Evolutionary conservation across 2,113 vertebrate genomes (phyloP).

Genomic region (Leiothrix lutea): DNA sequence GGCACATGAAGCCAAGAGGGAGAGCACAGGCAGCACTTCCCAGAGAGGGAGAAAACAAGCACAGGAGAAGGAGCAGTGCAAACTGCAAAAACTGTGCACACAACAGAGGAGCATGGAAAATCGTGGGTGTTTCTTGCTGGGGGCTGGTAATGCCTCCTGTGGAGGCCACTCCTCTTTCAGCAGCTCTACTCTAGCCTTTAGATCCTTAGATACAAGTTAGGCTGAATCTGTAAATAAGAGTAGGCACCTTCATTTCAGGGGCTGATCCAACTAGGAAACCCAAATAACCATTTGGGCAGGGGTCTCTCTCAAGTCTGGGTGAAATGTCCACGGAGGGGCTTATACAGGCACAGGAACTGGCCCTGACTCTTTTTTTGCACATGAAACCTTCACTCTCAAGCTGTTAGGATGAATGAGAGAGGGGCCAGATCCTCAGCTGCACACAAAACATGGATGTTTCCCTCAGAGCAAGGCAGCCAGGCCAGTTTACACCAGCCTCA

Average conservation of each 20-base stretch:
- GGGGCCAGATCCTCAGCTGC: background rate
- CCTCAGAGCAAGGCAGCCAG: background rate
- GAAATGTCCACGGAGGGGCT: background rate
- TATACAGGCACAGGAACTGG: rapidly evolving
- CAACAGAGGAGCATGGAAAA: background rate
- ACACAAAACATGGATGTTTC: background rate
- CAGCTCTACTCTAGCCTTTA: background rate
- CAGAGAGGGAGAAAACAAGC: background rate
- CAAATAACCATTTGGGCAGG: background rate
- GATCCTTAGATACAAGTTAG: rapidly evolving
- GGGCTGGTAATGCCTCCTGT: background rate
- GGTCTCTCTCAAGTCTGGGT: background rate
- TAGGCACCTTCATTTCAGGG: background rate
- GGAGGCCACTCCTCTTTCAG: background rate
- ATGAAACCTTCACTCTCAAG: background rate
- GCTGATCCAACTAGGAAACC: background rate
- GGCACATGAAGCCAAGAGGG: no score
- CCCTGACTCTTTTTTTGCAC: background rate
- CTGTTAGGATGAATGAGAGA: background rate
- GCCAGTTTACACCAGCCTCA: background rate
- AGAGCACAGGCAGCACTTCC: no score
- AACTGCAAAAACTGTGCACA: rapidly evolving
- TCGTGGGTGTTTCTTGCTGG: background rate
- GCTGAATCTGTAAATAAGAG: background rate
- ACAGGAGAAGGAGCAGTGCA: background rate